Evolutionary conservation across 1,140 invertebrate species (phyloP).

Genomic region (Aphelenchoides avenae): DNA sequence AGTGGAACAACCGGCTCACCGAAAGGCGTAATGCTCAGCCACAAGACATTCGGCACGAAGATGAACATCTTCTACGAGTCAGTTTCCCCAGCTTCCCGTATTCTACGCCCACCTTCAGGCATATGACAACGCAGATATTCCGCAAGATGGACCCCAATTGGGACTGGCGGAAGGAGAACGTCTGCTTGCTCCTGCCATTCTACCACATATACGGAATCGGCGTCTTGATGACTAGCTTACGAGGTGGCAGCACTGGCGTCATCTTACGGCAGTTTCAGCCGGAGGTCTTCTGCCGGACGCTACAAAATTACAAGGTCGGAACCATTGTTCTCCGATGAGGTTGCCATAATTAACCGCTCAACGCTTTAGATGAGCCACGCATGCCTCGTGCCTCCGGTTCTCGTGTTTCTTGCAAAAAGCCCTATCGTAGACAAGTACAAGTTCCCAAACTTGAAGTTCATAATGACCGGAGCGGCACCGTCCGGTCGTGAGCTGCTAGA

Average conservation of each 20-base stretch:
- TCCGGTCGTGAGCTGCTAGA: conserved; percentile 20
- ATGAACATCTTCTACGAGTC: conserved; percentile 21
- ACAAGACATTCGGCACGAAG: conserved; percentile 33
- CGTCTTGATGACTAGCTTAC: conserved; percentile 61
- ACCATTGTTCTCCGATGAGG: neutral
- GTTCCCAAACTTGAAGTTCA: too few species aligned
- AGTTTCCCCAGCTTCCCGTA: conserved; percentile 8
- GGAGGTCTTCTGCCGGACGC: conserved; percentile 66
- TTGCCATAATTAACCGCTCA: too few species aligned
- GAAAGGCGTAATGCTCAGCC: conserved; percentile 37
- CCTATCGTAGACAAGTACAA: too few species aligned
- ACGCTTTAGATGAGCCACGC: neutral
- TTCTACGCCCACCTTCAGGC: conserved; percentile 9
- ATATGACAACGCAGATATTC: conserved; percentile 24
- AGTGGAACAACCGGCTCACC: too few species aligned
- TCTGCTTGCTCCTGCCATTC: conserved; percentile 69
- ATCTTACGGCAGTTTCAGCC: conserved; percentile 74
- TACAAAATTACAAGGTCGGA: conserved; percentile 67
- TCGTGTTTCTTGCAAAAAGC: conserved; percentile 38
- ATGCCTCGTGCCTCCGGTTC: conserved; percentile 31
- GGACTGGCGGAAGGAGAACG: conserved; percentile 15
- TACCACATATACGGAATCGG: conserved; percentile 79
- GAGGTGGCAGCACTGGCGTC: conserved; percentile 68
- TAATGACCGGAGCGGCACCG: conserved; percentile 37
- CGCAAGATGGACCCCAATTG: conserved; percentile 11